These are phyloP conservation scores for Ommatoiulus sabulosus DNA, from an alignment of 2,888 invertebrate genomes.

Conservation along the genomic window DNA sequence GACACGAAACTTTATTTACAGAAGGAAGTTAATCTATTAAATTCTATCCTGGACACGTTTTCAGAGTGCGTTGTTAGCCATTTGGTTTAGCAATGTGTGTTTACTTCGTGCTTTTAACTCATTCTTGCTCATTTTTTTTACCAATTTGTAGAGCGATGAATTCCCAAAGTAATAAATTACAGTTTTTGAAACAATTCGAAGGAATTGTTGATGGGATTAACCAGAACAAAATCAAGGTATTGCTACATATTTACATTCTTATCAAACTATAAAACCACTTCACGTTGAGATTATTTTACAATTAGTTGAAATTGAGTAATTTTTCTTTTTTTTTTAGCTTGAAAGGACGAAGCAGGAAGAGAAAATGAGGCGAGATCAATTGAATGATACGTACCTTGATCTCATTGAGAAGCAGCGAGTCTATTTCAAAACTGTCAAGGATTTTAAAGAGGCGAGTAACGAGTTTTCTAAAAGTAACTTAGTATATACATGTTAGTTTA, in stretches of 20 bases:
- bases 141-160: conserved; percentile 80
- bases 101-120: neutral
- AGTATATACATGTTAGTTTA: too few species aligned
- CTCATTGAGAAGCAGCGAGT: conserved; percentile 78
- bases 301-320: neutral
- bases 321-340: conserved; percentile 64
- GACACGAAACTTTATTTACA: conserved; percentile 93
- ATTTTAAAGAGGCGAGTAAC: conserved; percentile 74
- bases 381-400: conserved; percentile 72
- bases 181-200: conserved; percentile 91
- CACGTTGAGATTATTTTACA: too few species aligned
- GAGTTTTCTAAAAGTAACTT: too few species aligned
- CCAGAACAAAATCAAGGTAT: conserved; percentile 83
- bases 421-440: conserved; percentile 81
- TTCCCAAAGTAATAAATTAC: conserved; percentile 81
- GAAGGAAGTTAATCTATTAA: conserved; percentile 88
- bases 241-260: conserved; percentile 54
- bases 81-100: conserved; percentile 17
- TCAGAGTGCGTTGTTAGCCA: conserved; percentile 75
- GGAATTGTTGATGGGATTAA: conserved; percentile 90
- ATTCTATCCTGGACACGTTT: conserved; percentile 90
- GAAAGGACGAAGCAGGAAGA: conserved; percentile 76
- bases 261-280: too few species aligned
- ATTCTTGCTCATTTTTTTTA: neutral
- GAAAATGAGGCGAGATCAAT: conserved; percentile 76